Evolutionary conservation across 1,140 invertebrate species (phyloP), one percentile per base, ranked within the genome.

Genomic region (Orussus abietinus): DNA sequence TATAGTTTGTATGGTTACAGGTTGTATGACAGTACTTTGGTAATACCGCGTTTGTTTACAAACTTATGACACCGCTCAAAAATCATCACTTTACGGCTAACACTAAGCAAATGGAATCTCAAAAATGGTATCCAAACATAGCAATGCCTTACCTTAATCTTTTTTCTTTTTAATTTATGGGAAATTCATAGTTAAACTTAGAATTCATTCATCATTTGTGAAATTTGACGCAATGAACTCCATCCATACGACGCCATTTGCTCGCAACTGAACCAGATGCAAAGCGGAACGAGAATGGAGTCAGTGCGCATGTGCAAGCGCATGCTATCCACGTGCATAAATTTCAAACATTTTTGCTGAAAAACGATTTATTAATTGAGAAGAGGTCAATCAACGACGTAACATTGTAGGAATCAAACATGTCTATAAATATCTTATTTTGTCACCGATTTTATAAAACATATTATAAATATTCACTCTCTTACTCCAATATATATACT

Each of bases 171-270:
- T 38, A 47, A 59, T 68, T 66, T 32, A 49, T 34, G 18, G 26
- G 36, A 48, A 59, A 62, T 59, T 51, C 58, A 60, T 56, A 12
- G 55, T 51, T 36, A 49, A 57, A 62, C 38, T 54, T 55, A 60
- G 40, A 59, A 65, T 74, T 74, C 71, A 72, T 65, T 74, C 71
- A 74, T 74, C 51, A 72, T 66, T 70, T 69, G 47, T 55, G 49
- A 52, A 64, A 68, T 55, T 65, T 63, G 62, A 65, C 59, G 65
- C 63, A 65, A 69, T 62, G 62, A 67, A 63, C 63, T 72, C 68
- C 64, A 71, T 62, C 67, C 59, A 57, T 59, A 46, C 56, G 68
- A 74, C 70, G 68, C 69, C 71, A 72, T 74, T 74, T 72, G 62
- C 67, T 72, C 61, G 49, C 32, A 40, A 42, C 34, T 36, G 34